Percentiles rank a stretch among this genome's conserved stretches.
phyloP scores from a whole-genome alignment of 2,797 vertebrate genomes.

The Dicrostonyx torquatus region DNA sequence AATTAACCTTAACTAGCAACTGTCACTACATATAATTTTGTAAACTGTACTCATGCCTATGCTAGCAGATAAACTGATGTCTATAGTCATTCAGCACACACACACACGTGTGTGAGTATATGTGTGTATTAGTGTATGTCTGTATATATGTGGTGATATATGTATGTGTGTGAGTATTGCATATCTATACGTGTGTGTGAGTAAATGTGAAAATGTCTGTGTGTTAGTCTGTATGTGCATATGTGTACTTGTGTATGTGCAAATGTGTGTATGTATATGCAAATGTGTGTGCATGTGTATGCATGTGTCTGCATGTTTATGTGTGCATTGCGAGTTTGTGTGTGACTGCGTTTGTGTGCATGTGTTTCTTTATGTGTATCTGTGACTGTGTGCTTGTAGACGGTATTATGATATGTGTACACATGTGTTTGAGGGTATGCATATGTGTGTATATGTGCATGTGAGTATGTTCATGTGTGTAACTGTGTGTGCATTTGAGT shows the following conservation, averaged over 20 bases:
- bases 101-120: not conserved
- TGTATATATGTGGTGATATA: not conserved
- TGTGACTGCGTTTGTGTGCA: not conserved
- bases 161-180: not conserved
- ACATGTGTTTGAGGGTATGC: rapidly evolving
- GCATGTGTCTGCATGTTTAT: not conserved
- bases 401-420: too few relatives aligned
- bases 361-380: not conserved
- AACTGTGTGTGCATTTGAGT: not conserved
- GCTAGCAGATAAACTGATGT: not conserved
- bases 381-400: not conserved
- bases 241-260: not conserved
- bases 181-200: rapidly evolving
- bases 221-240: not conserved
- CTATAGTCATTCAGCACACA: rapidly evolving
- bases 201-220: not conserved
- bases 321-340: not conserved
- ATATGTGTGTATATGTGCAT: rapidly evolving
- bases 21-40: not conserved
- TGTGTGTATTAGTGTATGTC: rapidly evolving
- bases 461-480: rapidly evolving
- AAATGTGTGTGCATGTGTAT: not conserved
- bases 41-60: not conserved
- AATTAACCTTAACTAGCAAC: not conserved
- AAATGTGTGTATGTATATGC: not conserved